Evolutionary conservation across 2,797 vertebrate genomes (phyloP), one percentile per base, ranked within the genome.

Genomic region (Sebastes cheni): DNA sequence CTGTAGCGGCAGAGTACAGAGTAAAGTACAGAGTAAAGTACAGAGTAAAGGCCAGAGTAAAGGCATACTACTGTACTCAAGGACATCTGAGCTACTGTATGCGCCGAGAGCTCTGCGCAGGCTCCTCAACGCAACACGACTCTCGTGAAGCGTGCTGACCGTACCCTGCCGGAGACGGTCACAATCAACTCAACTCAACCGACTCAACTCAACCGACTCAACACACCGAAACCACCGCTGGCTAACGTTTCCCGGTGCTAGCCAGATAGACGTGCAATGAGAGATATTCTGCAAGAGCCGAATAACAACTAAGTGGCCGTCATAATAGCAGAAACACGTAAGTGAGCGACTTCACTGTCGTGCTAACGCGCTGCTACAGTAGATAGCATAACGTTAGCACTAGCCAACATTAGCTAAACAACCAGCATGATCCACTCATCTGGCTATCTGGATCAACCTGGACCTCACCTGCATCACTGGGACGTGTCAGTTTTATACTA

Each of bases 351-450:
- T 68, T 79, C 46, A 2, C 3, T 30, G 0, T 5, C 11, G 25
- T 34, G 14, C n/a, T 46, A 30, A 42, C 23, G 0, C 42, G 55
- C 58, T 36, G 50, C 18, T 23, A 25, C 32, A 20, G 1, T 6
- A 77, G 20, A 14, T 54, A 70, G 58, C 61, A 39, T 54, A 39
- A 67, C 39, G 12, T 68, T 86, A 88, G 88, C 84, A 55, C 18
- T 50, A 50, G 89, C 86, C 81, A 80, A 80, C 58, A 18, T 72
- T 74, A 82, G 92, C 90, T 86, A 76, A 86, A 76, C 8, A 81
- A 80, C 46, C 81, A 84, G 77, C 81, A 74, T 77, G 84, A 67
- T 50, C 5, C 42, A 34, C 18, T 32, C 3, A 58, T 6, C 30
- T 62, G 23, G 11, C 39, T 87, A 23, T 87, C 11, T 64, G 14